Evolutionary conservation across 1,140 invertebrate genomes (phyloP), one percentile per base, ranked within the genome.

Genomic region (Zaprionus capensis): DNA sequence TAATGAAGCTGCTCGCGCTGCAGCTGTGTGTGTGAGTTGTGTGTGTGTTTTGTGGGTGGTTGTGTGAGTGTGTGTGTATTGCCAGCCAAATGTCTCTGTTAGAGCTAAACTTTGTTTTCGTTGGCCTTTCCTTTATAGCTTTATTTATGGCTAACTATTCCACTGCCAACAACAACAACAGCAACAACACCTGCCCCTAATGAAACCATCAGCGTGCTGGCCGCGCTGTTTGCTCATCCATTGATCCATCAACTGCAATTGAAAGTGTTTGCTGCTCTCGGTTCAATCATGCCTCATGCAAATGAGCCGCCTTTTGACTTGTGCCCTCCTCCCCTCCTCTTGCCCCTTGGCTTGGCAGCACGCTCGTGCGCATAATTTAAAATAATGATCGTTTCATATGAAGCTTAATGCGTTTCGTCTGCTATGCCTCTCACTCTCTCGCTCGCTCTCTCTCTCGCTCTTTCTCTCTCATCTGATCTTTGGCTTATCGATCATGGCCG

Each of bases 361-460:
- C 81, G 85, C 85, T 81, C 85, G 84, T 90, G 85, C 80, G 85
- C 85, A 88, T 88, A 88, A 88, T 88, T 88, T 88, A 90, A 88
- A 90, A 90, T 88, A 88, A 88, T 88, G 85, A 90, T 80, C 66
- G 85, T 76, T 41, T n/a, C 85, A 84, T 90, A 75, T 75, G 72
- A 64, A 71, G 71, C 78, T 88, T 84, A 90, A 88, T 90, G 85
- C 81, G 85, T 88, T 82, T 88, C 67, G 67, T 75, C 72, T 71
- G 36, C 36, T 38, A 3, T 38, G 36, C 67, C 64, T 70, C 28
- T 44, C 22, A 24, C 31, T 44, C 26, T 26, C 17, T 17, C 11
- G 46, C 31, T 59, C 44, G 31, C 2, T 24, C 64, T 69, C 28
- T 24, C 28, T 14, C 31, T 34, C 26, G 15, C 17, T 22, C 14